Percentiles rank a stretch among this genome's conserved stretches.
These are phyloP conservation scores for Strigamia transsilvanica DNA, from an alignment of 2,888 invertebrate genomes.

Conservation along the genomic window DNA sequence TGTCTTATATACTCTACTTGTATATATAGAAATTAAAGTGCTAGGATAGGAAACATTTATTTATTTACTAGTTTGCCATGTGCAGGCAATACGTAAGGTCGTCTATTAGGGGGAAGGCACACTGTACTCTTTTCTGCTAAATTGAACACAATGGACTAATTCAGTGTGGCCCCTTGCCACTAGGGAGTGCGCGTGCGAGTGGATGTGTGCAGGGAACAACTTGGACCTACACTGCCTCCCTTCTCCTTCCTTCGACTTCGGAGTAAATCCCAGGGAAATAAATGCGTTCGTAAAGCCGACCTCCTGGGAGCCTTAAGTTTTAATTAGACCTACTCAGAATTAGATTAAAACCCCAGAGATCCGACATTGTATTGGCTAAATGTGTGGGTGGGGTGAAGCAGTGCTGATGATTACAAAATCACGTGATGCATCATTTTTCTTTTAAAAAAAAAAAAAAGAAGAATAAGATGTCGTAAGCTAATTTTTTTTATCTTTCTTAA, in stretches of 20 bases:
- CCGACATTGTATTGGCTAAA: conserved; percentile 34
- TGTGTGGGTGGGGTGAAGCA: conserved; percentile 1
- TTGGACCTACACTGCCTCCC: conserved; percentile 33
- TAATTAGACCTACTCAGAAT: conserved; percentile 55
- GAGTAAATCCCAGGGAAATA: conserved; percentile 53
- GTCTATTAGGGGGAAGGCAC: conserved; percentile 40
- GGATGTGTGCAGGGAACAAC: conserved; percentile 48
- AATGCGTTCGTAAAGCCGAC: conserved; percentile 53
- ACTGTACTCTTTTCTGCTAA: conserved; percentile 51
- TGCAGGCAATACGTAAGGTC: conserved; percentile 34
- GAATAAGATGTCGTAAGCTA: not conserved
- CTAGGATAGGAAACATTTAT: conserved; percentile 30
- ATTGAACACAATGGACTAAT: conserved; percentile 54
- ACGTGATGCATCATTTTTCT: conserved; percentile 8
- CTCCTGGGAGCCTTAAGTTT: conserved; percentile 54
- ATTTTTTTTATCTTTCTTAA: not conserved
- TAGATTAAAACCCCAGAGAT: conserved; percentile 54
- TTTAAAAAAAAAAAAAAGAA: not conserved
- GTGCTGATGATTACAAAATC: conserved; percentile 43
- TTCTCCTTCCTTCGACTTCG: conserved; percentile 51
- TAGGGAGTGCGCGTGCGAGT: conserved; percentile 50
- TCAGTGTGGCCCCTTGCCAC: conserved; percentile 47
- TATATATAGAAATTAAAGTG: conserved; percentile 19
- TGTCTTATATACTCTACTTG: not conserved
- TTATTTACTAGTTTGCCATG: conserved; percentile 45